A percentile compares a stretch with the other conserved stretches of the same genome.
phyloP scores from a whole-genome alignment of 2,888 invertebrate genomes.

The Caenorhabditis panamensis region DNA sequence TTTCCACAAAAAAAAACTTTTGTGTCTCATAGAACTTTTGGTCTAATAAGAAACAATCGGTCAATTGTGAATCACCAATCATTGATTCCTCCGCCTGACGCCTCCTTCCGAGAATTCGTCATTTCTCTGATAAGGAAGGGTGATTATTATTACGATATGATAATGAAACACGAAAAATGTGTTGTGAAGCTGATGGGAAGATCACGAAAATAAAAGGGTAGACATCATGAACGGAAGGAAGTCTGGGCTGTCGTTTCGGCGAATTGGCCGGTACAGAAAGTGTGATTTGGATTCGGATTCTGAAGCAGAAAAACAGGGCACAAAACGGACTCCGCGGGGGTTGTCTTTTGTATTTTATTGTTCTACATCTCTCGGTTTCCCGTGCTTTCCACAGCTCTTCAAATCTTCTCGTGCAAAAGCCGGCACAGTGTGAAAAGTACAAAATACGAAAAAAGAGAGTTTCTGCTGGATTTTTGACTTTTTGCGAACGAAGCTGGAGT shows the following conservation, averaged over 20 bases:
- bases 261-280: neutral
- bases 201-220: neutral
- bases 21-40: neutral
- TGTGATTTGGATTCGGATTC: neutral
- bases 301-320: neutral
- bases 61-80: neutral
- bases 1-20: neutral
- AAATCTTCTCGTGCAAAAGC: neutral
- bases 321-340: neutral
- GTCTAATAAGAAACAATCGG: neutral
- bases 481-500: conserved; percentile 5
- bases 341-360: neutral
- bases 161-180: conserved; percentile 6
- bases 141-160: conserved; percentile 1
- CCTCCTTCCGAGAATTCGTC: conserved; percentile 22
- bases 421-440: neutral
- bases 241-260: neutral
- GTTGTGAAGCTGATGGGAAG: neutral
- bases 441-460: conserved; percentile 23
- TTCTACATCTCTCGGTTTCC: neutral
- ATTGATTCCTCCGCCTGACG: neutral
- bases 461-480: neutral
- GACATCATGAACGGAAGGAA: neutral
- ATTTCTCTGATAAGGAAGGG: conserved; percentile 25
- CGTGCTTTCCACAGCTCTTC: neutral